phyloP scores from a whole-genome alignment of 2,113 vertebrate species.

The Prietella phreatophila region DNA sequence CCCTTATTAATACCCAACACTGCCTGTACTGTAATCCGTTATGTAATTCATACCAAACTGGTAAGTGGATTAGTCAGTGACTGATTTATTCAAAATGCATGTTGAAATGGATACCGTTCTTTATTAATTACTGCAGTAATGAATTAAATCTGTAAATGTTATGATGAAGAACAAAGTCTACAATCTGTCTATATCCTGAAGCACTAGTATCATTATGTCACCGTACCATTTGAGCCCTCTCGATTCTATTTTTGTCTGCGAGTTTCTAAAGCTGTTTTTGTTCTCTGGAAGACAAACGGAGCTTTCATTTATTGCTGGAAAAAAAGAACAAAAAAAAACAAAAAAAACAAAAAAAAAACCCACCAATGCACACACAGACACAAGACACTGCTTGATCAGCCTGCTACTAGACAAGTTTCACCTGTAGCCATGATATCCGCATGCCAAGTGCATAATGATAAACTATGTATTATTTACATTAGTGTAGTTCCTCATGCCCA shows the following conservation, averaged over 20 bases:
- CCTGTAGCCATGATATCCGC: background rate
- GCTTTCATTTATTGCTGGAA: slow-evolving; percentile 26
- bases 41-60: background rate
- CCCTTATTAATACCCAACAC: background rate
- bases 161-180: background rate
- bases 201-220: background rate
- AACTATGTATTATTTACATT: background rate
- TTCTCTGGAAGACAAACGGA: slow-evolving; percentile 23
- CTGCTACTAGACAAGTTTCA: background rate
- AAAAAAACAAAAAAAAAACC: background rate
- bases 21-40: background rate
- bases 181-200: background rate
- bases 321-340: background rate
- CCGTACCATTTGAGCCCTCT: slow-evolving; percentile 2
- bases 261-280: slow-evolving; percentile 5
- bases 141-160: background rate
- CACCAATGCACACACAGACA: background rate
- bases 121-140: background rate
- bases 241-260: background rate
- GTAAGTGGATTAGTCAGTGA: background rate
- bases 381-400: background rate
- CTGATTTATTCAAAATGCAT: background rate
- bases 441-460: background rate
- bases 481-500: background rate
- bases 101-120: background rate